These are phyloP conservation scores for Wiebesia pumilae DNA, from an alignment of 1,140 invertebrate genomes.

Conservation along the genomic window DNA sequence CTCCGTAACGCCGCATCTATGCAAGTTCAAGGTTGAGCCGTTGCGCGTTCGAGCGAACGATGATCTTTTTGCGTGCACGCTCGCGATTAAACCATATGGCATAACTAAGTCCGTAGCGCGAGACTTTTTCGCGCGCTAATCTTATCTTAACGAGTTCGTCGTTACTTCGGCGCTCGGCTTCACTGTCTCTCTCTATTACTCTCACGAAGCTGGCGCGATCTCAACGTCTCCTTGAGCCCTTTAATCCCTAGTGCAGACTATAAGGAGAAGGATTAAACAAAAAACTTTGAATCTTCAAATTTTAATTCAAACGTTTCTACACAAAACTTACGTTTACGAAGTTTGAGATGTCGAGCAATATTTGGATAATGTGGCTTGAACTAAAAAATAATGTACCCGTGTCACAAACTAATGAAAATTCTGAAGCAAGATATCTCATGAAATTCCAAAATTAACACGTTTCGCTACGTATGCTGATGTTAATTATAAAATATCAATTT, in stretches of 20 bases:
- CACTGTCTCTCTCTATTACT: not conserved
- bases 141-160: not conserved
- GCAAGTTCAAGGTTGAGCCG: slow-evolving; percentile 55
- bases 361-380: too few relatives aligned
- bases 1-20: slow-evolving; percentile 25
- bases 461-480: not conserved
- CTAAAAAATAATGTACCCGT: too few relatives aligned
- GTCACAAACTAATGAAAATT: not conserved
- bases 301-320: not conserved
- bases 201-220: not conserved
- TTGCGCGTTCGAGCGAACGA: slow-evolving; percentile 17
- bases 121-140: not conserved
- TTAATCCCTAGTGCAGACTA: not conserved
- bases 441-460: not conserved
- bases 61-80: slow-evolving; percentile 50
- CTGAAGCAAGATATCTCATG: not conserved
- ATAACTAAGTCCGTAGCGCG: too few relatives aligned
- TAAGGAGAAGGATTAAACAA: not conserved
- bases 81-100: slow-evolving; percentile 22
- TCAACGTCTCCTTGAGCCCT: not conserved
- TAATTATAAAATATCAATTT: not conserved
- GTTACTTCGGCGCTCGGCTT: not conserved
- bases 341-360: not conserved
- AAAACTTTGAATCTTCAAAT: not conserved
- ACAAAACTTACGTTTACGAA: not conserved